Base-by-base conservation (phyloP, 2,797 vertebrate species). In the Adrianichthys oophorus region DNA sequence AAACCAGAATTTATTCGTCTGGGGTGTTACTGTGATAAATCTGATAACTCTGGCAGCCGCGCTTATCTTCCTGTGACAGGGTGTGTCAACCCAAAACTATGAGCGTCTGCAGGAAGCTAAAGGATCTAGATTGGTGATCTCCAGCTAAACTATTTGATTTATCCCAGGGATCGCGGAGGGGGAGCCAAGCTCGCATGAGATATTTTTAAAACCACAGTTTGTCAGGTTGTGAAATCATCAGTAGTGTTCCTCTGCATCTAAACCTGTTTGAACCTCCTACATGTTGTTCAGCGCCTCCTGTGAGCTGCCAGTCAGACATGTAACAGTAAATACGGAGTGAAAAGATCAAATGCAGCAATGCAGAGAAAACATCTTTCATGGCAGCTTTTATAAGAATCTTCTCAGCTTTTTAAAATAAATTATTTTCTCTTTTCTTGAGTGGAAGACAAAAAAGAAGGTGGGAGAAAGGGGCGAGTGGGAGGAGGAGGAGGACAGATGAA, bases 401-500 rank as follows among this genome's bases (percentile, higher is more conserved):
- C 69, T 23, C 45, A 32, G 66, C 58, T 44, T 58, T 56, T 66
- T 58, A 12, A 37, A 37, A 37, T 37, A 37, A 29, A 6, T 29
- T 29, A 29, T 59, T 72, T 63, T 40, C 32, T 50, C 68, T 62
- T 46, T 32, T 58, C 17, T 40, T 42, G 68, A 70, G 58, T 64
- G 59, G 61, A 67, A 51, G 72, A 70, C 1, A 13, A 62, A 48
- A 54, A 44, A 37, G 52, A 52, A 43, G 48, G 52, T 32, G 48
- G 58, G 48, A n/a, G 44, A 52, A n/a, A 24, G 29, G 45, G 4
- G 21, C 10, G n/a, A 18, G 59, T n/a, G 12, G 7, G 41, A 13
- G 14, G 37, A 42, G 42, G 32, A n/a, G 47, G 6, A 48, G 70
- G 76, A 79, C 82, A 86, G 80, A 86, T 86, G 85, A 90, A 86